Base-by-base conservation (phyloP, 92 coral and sea anemone genomes). In the Phenganax stokvisi region DNA sequence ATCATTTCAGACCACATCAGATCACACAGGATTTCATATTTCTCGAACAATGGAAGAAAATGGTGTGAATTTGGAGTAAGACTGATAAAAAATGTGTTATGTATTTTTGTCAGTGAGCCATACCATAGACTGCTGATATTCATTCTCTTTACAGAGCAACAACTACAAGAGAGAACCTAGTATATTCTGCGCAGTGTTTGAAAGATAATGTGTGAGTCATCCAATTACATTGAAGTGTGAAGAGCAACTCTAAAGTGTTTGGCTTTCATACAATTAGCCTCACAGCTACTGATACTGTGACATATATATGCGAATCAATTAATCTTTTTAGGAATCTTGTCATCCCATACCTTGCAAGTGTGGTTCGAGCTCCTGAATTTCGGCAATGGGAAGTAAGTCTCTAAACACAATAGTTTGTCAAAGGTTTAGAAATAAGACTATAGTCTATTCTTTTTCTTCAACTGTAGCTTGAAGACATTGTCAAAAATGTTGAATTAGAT, bases 11-110 rank as follows among this genome's bases (percentile, higher is more conserved):
- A n/a, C 97, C 63, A 96, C 96, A 70, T 88, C 86, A 17, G 89
- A 96, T 67, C 87, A 89, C 53, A 88, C 97, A 83, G 97, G 96
- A 29, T 92, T 96, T 72, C 87, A 88, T 75, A 91, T 96, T 82
- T 89, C 99, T 30, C 82, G 99, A 85, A 92, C 91, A 72, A 77
- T 91, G 67, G 97, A 96, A 84, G 96, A 92, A 75, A 83, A 88
- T 58, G 99, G 99, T 68, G 89, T 93, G 51, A 90, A 85, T 78
- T 81, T 96, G 77, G 97, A 96, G 99, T 96, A 89, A 82, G 97
- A 69, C 13, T 17, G 52, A 58, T 55, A 20, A 7, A 44, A 10
- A 51, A 20, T 20, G 25, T 20, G 0, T 20, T 44, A 52, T 47
- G 51, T 72, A 12, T 72, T 37, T 72, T 31, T 52, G 30, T 16